Evolutionary conservation across 2,113 vertebrate genomes (phyloP).

Genomic region (Hyperopisus bebe): DNA sequence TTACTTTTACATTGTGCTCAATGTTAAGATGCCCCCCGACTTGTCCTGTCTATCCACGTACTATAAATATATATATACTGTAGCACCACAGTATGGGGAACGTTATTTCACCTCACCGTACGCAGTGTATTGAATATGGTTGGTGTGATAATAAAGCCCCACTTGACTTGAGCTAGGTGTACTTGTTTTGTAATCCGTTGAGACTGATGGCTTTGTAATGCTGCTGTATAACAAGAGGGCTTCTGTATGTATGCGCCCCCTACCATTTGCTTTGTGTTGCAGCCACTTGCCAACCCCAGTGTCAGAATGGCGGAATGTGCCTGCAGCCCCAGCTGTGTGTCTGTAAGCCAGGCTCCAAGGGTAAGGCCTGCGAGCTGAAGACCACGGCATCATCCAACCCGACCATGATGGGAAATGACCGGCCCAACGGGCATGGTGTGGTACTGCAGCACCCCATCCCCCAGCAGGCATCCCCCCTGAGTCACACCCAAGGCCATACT

Average conservation of each 20-base stretch:
- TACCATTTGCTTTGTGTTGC: slow-evolving; percentile 43
- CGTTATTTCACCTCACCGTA: neutral
- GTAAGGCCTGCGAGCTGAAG: slow-evolving; percentile 76
- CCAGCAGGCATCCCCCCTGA: slow-evolving; percentile 62
- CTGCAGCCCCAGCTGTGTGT: slow-evolving; percentile 89
- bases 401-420: slow-evolving; percentile 50
- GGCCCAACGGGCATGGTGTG: slow-evolving; percentile 51
- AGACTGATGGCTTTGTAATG: neutral
- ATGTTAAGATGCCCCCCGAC: neutral
- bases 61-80: neutral
- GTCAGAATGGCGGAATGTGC: slow-evolving; percentile 95
- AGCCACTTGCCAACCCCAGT: slow-evolving; percentile 87
- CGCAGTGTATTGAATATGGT: neutral
- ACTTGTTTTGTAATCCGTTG: neutral
- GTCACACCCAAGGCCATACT: slow-evolving; percentile 49
- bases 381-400: slow-evolving; percentile 57
- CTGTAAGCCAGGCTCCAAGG: slow-evolving; percentile 87
- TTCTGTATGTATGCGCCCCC: slow-evolving; percentile 15
- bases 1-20: neutral
- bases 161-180: neutral
- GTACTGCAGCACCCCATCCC: slow-evolving; percentile 73
- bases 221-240: neutral
- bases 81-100: neutral
- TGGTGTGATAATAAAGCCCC: neutral
- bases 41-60: neutral